Evolutionary conservation across 1,140 invertebrate genomes (phyloP).

Genomic region (Nephila pilipes): DNA sequence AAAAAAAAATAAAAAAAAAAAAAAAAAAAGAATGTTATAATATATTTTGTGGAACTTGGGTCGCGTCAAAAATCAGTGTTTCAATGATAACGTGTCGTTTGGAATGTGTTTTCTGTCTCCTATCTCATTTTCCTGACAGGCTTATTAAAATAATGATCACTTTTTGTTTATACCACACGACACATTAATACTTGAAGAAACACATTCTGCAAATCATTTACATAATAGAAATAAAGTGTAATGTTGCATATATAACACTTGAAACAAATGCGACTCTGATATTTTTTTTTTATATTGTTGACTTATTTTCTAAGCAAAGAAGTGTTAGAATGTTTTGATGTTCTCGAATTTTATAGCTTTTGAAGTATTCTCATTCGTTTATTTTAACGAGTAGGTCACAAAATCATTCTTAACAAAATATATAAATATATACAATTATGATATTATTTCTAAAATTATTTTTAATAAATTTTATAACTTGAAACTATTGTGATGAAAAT

Average conservation of each 20-base stretch:
- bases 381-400: background rate
- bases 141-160: slow-evolving; percentile 39
- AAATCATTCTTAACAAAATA: background rate
- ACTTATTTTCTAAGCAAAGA: background rate
- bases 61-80: slow-evolving; percentile 45
- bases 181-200: background rate
- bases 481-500: no score
- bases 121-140: slow-evolving; percentile 13
- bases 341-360: slow-evolving; percentile 3
- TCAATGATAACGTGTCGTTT: slow-evolving; percentile 26
- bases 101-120: slow-evolving; percentile 30
- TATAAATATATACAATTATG: no score
- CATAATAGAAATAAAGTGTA: background rate
- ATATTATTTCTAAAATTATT: no score
- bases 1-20: background rate
- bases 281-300: background rate
- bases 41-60: slow-evolving; percentile 26
- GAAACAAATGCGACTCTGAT: background rate
- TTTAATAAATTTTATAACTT: no score
- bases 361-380: background rate
- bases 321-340: background rate
- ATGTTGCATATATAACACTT: background rate
- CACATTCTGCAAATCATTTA: background rate
- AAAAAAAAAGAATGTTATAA: background rate
- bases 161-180: background rate